Evolutionary conservation across 1,140 invertebrate species (phyloP).

Genomic region (Pseudobourletiella spinata): DNA sequence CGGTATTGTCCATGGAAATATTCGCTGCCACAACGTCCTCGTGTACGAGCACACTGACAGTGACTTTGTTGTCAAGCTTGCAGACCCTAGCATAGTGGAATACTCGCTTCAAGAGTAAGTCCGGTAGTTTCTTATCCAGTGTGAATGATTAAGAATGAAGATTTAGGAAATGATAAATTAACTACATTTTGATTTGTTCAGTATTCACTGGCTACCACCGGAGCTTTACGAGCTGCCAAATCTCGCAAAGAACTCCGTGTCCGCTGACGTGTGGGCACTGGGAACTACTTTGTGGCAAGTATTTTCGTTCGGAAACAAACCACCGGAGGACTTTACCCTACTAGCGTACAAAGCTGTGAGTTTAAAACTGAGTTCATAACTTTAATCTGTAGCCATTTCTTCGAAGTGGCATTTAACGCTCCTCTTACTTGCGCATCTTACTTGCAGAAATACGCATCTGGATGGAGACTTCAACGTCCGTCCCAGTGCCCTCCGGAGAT

Average conservation of each 20-base stretch:
- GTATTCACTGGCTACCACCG: constrained; percentile 75
- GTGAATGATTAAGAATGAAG: constrained; percentile 11
- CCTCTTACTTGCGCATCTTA: constrained; percentile 3
- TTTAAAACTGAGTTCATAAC: neutral
- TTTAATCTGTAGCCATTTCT: no score
- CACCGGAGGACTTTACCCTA: constrained; percentile 20
- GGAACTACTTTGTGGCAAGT: constrained; percentile 84
- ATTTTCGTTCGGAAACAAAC: constrained; percentile 59
- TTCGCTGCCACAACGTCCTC: constrained; percentile 71
- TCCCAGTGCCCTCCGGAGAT: constrained; percentile 67
- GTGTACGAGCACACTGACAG: constrained; percentile 57
- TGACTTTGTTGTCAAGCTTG: constrained; percentile 64
- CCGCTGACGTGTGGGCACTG: constrained; percentile 77
- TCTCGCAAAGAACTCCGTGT: constrained; percentile 51
- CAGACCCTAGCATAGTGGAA: constrained; percentile 62
- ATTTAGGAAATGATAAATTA: constrained; percentile 20
- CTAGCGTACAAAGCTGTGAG: constrained; percentile 23
- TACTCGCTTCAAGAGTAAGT: constrained; percentile 54
- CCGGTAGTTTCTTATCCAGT: constrained; percentile 7
- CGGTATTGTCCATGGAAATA: constrained; percentile 70
- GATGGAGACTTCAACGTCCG: constrained; percentile 64
- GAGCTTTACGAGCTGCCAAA: constrained; percentile 63
- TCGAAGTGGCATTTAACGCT: no score
- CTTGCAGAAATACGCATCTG: constrained; percentile 53
- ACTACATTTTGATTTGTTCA: constrained; percentile 40